Base-by-base conservation (phyloP, 2,888 invertebrate genomes). In the Lottia gigantea region DNA sequence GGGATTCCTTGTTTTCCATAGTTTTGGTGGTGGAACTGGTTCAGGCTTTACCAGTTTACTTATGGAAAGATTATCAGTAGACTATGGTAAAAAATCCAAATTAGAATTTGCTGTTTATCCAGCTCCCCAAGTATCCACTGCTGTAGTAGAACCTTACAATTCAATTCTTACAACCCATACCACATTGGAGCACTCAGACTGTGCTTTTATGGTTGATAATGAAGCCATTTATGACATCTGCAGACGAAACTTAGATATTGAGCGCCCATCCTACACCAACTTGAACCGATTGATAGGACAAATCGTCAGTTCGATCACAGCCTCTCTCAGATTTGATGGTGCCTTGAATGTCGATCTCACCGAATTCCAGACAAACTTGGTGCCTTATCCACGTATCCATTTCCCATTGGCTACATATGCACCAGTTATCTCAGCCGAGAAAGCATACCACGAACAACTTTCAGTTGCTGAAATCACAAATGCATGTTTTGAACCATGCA, bases 181-280 rank as follows among this genome's bases (percentile, higher is more conserved):
- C 19, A 55, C 55, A 11, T 23, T 55, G 12, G 55, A 55, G 55
- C 55, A 55, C 55, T 55, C 55, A 23, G 55, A 55, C 4, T 55
- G 55, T 55, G 55, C 55, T 6, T 55, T 55, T 23, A 55, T 55
- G 55, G 55, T 55, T 55, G 55, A 55, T 55, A 55, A 55, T 55
- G 55, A 55, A 55, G 55, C 55, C 15, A 55, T 55, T 23, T 55
- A 55, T 55, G 55, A 55, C 23, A 55, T 55, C 23, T 55, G 55
- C 15, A 19, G 55, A 55, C 55, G 55, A 19, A 55, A 55, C 14
- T 23, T 55, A 23, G 55, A 55, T 23, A 55, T 55, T 14, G 55
- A 55, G 23, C 55, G 55, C 12, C 55, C 55, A 55, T 55, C 55
- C 12, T 55, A 55, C 23, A 55, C 55, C 19, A 55, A 55, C 55